phyloP scores from a whole-genome alignment of 2,888 invertebrate genomes.

The Pyrgus malvae region DNA sequence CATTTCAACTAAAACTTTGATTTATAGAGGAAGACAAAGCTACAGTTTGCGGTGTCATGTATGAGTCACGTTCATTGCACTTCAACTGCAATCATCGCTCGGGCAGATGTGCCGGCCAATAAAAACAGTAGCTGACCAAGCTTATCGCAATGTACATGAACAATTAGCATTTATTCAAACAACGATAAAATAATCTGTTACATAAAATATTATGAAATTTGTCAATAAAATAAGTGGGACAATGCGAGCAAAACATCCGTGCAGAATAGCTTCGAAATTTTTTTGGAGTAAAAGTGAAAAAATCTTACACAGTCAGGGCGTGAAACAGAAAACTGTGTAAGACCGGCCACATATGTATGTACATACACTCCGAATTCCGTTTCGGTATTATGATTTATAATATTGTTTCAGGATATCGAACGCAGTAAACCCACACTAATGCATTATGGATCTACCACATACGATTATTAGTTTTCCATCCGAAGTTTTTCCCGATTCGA shows the following conservation, averaged over 20 bases:
- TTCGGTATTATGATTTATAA: too few species aligned
- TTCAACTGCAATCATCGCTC: slow-evolving; percentile 3
- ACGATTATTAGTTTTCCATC: too few species aligned
- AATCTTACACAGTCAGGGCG: neutral
- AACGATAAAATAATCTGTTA: slow-evolving; percentile 1
- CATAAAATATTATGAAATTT: neutral
- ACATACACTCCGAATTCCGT: too few species aligned
- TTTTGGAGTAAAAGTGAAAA: too few species aligned
- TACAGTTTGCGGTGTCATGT: neutral
- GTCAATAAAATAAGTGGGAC: neutral
- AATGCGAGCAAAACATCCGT: too few species aligned
- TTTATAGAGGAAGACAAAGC: neutral
- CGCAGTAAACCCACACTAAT: too few species aligned
- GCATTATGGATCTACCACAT: too few species aligned
- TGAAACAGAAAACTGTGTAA: too few species aligned
- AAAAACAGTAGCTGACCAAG: neutral
- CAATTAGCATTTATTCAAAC: neutral
- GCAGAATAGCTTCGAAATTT: too few species aligned
- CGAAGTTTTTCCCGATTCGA: too few species aligned
- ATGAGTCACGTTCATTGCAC: neutral
- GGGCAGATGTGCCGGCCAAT: neutral
- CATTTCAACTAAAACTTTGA: neutral
- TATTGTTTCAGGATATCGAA: too few species aligned
- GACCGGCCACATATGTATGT: too few species aligned
- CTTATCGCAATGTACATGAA: neutral